phyloP scores from a whole-genome alignment of 2,888 invertebrate genomes.

The Phaedon cochleariae region DNA sequence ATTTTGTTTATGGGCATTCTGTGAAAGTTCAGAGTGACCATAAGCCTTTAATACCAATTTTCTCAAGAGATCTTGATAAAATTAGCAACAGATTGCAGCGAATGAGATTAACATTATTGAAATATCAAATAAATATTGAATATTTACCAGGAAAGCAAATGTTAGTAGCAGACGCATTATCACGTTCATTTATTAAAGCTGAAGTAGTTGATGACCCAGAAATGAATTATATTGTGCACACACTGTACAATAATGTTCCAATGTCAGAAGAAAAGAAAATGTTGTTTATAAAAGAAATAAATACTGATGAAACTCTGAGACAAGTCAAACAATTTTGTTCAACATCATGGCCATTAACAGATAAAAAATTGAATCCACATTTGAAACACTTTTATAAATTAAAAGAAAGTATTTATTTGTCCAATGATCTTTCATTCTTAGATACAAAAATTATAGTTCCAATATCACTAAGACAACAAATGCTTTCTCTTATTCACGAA shows the following conservation, averaged over 20 bases:
- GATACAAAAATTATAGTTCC: conserved; percentile 41
- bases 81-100: conserved; percentile 2
- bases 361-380: not conserved
- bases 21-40: conserved; percentile 48
- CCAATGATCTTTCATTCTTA: conserved; percentile 36
- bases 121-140: conserved; percentile 8
- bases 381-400: conserved; percentile 15
- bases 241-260: conserved; percentile 2
- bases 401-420: conserved; percentile 16
- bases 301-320: conserved; percentile 1
- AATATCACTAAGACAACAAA: conserved; percentile 24
- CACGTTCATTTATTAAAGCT: not conserved
- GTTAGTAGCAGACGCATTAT: conserved; percentile 11
- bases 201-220: not conserved
- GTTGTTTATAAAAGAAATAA: conserved; percentile 17
- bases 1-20: conserved; percentile 50
- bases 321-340: not conserved
- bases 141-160: conserved; percentile 16
- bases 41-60: conserved; percentile 41
- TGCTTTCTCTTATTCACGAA: conserved; percentile 41
- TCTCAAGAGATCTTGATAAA: conserved; percentile 3
- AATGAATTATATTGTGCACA: conserved; percentile 1
- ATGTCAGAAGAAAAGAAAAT: conserved; percentile 20
- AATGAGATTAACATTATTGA: conserved; percentile 5
- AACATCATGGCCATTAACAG: not conserved